A percentile compares a stretch with the other conserved stretches of the same genome.
phyloP scores from a whole-genome alignment of 2,113 vertebrate genomes.

The Peucedramus taeniatus region DNA sequence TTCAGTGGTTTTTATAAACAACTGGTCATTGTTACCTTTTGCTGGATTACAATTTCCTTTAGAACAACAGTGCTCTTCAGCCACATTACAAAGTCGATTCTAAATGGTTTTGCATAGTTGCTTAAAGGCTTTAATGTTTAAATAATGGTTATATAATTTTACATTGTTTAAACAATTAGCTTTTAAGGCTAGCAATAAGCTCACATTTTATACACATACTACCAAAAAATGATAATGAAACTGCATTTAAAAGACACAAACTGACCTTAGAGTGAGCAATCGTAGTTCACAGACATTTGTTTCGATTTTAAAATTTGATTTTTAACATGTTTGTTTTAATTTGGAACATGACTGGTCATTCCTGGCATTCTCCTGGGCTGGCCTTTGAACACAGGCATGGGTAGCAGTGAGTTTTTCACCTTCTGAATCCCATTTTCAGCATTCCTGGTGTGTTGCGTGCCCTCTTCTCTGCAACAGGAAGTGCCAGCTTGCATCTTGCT shows the following conservation, averaged over 20 bases:
- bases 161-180: slow-evolving; percentile 55
- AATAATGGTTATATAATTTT: slow-evolving; percentile 60
- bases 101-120: slow-evolving; percentile 68
- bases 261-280: not conserved
- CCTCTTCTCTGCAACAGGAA: not conserved
- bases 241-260: not conserved
- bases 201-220: slow-evolving; percentile 2
- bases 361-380: not conserved
- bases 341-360: not conserved
- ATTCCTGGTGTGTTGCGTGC: not conserved
- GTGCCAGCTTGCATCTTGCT: not conserved
- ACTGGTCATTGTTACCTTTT: slow-evolving; percentile 75
- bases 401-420: not conserved
- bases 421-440: not conserved
- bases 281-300: not conserved
- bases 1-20: slow-evolving; percentile 77
- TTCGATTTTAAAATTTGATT: not conserved
- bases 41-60: slow-evolving; percentile 54
- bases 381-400: not conserved
- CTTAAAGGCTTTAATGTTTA: slow-evolving; percentile 68
- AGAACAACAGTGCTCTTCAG: slow-evolving; percentile 62
- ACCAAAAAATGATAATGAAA: slow-evolving; percentile 12
- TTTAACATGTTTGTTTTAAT: not conserved
- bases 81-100: slow-evolving; percentile 60
- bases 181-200: slow-evolving; percentile 46